A percentile compares a stretch with the other conserved stretches of the same genome.
Evolutionary conservation across 2,797 vertebrate genomes (phyloP).

Genomic region (Podarcis siculus): DNA sequence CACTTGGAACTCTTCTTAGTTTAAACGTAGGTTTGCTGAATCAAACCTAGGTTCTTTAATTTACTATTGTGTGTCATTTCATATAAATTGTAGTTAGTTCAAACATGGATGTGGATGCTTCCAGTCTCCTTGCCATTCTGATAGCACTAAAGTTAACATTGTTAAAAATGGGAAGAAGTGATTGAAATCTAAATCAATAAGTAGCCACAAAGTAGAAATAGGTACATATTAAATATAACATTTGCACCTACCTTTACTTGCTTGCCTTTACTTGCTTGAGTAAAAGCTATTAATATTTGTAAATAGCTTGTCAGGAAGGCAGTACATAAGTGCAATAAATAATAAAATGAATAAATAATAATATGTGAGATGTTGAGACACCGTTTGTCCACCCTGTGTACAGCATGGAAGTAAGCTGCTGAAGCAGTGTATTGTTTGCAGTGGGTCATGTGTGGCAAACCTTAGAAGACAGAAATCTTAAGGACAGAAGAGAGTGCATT

Average conservation of each 20-base stretch:
- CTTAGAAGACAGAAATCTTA: background rate
- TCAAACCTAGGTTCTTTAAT: background rate
- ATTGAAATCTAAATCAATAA: background rate
- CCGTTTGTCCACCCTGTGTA: background rate
- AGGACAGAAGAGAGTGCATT: background rate
- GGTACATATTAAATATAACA: background rate
- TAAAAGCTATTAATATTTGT: too few species aligned
- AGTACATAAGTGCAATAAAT: background rate
- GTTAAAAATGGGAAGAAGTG: constrained; percentile 24
- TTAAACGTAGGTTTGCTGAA: background rate
- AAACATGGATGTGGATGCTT: background rate
- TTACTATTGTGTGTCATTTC: background rate
- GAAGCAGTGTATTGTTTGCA: background rate
- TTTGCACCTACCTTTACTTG: too few species aligned
- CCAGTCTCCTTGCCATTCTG: background rate
- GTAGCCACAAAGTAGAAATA: background rate
- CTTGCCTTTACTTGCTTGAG: too few species aligned
- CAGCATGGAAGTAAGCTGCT: background rate
- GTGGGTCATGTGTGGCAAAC: background rate
- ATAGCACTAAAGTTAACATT: background rate
- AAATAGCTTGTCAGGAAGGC: too few species aligned
- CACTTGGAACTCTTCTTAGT: background rate
- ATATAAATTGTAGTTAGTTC: background rate
- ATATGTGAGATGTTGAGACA: background rate
- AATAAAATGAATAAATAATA: too few species aligned